A percentile compares a stretch with the other conserved stretches of the same genome.
Evolutionary conservation across 2,888 invertebrate genomes (phyloP).

Genomic region (Macrosiphum euphorbiae): DNA sequence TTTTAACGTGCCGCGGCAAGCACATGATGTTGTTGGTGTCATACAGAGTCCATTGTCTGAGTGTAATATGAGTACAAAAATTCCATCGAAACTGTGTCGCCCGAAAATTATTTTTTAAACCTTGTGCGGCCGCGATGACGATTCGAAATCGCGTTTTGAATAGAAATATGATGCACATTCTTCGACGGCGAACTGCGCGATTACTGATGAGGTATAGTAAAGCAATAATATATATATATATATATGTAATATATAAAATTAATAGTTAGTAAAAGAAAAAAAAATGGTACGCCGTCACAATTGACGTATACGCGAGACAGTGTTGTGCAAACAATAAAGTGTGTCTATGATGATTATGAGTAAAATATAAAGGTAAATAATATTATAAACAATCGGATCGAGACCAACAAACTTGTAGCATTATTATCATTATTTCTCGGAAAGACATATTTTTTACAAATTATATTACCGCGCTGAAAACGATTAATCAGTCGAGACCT

Average conservation of each 20-base stretch:
- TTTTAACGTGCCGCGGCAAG: not conserved
- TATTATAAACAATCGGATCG: not conserved
- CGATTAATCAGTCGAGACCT: not conserved
- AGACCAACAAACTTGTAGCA: not conserved
- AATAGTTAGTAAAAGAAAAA: not conserved
- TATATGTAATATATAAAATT: not conserved
- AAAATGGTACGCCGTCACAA: not conserved
- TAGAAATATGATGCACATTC: conserved; percentile 10
- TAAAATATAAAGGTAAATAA: not conserved
- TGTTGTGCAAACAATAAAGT: not conserved
- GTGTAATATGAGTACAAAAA: conserved; percentile 8
- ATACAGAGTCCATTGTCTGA: conserved; percentile 34
- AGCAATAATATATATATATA: not conserved
- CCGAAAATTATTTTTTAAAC: conserved; percentile 42
- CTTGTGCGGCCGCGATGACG: conserved; percentile 12
- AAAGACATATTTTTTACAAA: not conserved
- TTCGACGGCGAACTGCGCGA: not conserved
- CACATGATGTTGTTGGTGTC: conserved; percentile 15
- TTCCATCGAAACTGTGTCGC: conserved; percentile 52
- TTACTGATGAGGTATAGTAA: conserved; percentile 18
- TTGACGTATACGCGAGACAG: not conserved
- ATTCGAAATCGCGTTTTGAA: conserved; percentile 13
- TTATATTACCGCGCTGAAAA: not conserved
- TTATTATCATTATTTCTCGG: not conserved
- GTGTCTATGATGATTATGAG: not conserved